Evolutionary conservation across 2,113 vertebrate species (phyloP), one percentile per base, ranked within the genome.

Genomic region (Peromyscus californicus): DNA sequence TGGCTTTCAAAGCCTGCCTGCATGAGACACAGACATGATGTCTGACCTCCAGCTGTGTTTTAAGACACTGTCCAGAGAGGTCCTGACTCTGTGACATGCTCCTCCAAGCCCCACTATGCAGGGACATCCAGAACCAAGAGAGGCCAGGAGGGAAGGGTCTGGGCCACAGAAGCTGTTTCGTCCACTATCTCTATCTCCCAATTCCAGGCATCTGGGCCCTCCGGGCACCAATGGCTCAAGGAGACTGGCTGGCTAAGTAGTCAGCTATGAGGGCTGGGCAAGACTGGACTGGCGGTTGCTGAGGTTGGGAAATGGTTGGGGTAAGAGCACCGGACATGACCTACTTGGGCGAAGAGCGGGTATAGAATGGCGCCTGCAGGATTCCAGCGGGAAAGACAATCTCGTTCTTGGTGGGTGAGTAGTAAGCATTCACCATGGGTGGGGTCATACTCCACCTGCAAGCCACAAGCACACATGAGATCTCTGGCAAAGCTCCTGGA

Each of bases 361-460:
- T 99, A 83, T 99, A 99, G 98, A 99, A 99, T 0, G 99, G 99
- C 11, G 99, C 98, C 98, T 99, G 99, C 69, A 99, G 99, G 90
- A 99, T 99, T 48, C 99, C 99, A 0, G 99, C 99, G 0, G 99
- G 99, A 95, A 99, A 99, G 85, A 99, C 99, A 0, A 99, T 99
- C 99, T 99, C 99, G 0, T 99, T 99, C 98, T 99, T 99, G 94
- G 99, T 99, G 31, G 99, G 99, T 4, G 99, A 99, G 97, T 99
- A 99, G 98, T 99, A 99, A 0, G 99, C 99, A 0, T 99, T 99
- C 96, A 99, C 99, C 0, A 99, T 99, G 0, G 99, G 99, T 0
- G 99, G 99, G 0, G 99, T 99, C 99, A 99, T 99, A 98, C 99
- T 99, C 99, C 99, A 99, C 98, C 99, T 99, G 99, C 29, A 83